A percentile compares a stretch with the other conserved stretches of the same genome.
phyloP scores from a whole-genome alignment of 2,797 vertebrate genomes.

The Xenops minutus region DNA sequence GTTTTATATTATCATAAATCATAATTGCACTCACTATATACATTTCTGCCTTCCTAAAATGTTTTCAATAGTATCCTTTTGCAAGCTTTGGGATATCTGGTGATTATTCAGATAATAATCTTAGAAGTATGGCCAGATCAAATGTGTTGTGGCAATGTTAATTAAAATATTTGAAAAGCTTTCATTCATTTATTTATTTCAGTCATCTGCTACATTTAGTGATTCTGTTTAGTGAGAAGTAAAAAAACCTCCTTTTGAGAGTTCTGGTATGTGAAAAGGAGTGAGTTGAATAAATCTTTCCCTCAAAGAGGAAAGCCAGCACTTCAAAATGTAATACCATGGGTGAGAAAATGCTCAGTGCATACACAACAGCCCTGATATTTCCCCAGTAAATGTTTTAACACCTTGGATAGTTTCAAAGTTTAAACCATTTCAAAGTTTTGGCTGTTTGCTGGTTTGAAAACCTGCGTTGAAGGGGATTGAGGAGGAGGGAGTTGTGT shows the following conservation, averaged over 20 bases:
- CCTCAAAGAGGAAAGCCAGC: neutral
- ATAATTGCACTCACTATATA: neutral
- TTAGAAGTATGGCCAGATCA: neutral
- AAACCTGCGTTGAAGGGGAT: neutral
- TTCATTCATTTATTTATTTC: neutral
- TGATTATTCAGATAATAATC: neutral
- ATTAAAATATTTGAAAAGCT: neutral
- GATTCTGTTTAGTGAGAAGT: neutral
- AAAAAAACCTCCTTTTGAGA: neutral
- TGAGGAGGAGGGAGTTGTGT: neutral
- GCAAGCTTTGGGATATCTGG: neutral
- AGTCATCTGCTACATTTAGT: neutral
- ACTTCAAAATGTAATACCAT: neutral
- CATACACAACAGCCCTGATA: neutral
- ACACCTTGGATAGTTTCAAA: neutral
- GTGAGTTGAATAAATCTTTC: neutral
- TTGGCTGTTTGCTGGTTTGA: neutral
- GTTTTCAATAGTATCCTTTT: neutral
- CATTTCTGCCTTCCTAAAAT: neutral
- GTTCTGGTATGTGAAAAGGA: neutral
- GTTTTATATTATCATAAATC: neutral
- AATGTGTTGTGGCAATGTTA: neutral
- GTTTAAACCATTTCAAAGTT: neutral
- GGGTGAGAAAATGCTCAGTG: neutral
- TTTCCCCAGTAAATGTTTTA: neutral